A percentile compares a stretch with the other conserved stretches of the same genome.
These are phyloP conservation scores for Lamprotornis superbus DNA, from an alignment of 2,113 vertebrate species.

Conservation along the genomic window DNA sequence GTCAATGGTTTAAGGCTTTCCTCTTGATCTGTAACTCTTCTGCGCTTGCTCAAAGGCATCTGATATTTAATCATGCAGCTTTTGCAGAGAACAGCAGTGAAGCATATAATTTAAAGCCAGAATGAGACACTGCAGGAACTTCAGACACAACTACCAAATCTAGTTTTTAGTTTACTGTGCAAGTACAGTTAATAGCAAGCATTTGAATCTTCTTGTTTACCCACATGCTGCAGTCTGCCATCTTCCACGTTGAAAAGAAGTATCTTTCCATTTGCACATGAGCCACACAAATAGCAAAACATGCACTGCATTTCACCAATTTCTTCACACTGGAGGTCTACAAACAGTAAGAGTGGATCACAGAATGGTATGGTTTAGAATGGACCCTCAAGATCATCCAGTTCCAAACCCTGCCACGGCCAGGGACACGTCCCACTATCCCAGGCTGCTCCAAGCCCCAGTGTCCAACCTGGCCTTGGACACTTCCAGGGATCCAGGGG, in stretches of 20 bases:
- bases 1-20: neutral
- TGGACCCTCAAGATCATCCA: neutral
- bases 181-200: neutral
- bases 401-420: neutral
- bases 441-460: neutral
- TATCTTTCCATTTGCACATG: neutral
- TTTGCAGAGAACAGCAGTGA: neutral
- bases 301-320: fast-evolving
- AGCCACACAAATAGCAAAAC: neutral
- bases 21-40: neutral
- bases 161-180: neutral
- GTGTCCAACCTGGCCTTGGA: neutral
- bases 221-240: neutral
- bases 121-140: neutral
- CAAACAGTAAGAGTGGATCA: neutral
- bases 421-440: neutral
- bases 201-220: neutral
- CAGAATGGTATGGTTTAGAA: neutral
- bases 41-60: neutral
- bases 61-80: neutral
- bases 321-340: neutral
- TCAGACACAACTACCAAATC: neutral
- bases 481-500: neutral
- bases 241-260: neutral
- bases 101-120: neutral